Conservation (phyloP, 2,888 invertebrate genomes). For the Thymelicus sylvestris region DNA sequence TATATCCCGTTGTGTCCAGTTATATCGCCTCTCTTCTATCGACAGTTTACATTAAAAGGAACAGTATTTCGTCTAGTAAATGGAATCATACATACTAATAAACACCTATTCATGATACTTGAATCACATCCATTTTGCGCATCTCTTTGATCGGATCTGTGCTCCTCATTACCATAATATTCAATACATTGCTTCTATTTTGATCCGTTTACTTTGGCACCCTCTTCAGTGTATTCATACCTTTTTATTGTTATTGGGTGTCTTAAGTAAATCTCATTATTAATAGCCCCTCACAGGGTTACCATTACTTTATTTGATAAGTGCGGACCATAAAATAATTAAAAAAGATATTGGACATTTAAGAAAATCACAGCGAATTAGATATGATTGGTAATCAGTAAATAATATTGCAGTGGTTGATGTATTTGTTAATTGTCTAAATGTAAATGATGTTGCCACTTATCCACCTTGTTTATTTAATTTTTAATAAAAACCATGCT, state of each 20-base stretch:
- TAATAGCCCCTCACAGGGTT: background rate
- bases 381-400: too few species aligned
- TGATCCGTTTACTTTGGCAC: slow-evolving; percentile 43
- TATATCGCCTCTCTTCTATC: too few species aligned
- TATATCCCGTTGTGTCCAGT: too few species aligned
- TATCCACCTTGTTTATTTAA: too few species aligned
- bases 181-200: slow-evolving; percentile 31
- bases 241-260: slow-evolving; percentile 36
- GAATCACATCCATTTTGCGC: slow-evolving; percentile 10
- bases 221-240: slow-evolving; percentile 18
- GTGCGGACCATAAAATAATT: background rate
- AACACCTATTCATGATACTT: background rate
- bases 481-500: too few species aligned
- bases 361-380: too few species aligned
- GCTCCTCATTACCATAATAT: slow-evolving; percentile 37
- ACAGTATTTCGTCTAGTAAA: background rate
- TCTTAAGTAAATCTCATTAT: slow-evolving; percentile 28
- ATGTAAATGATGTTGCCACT: too few species aligned
- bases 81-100: background rate
- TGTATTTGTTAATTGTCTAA: too few species aligned
- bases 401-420: too few species aligned
- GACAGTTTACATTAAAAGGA: too few species aligned
- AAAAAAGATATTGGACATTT: too few species aligned
- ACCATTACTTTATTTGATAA: background rate
- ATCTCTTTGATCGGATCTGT: slow-evolving; percentile 21